A percentile compares a stretch with the other conserved stretches of the same genome.
phyloP scores from a whole-genome alignment of 1,140 invertebrate species.

The Octopus bimaculoides region DNA sequence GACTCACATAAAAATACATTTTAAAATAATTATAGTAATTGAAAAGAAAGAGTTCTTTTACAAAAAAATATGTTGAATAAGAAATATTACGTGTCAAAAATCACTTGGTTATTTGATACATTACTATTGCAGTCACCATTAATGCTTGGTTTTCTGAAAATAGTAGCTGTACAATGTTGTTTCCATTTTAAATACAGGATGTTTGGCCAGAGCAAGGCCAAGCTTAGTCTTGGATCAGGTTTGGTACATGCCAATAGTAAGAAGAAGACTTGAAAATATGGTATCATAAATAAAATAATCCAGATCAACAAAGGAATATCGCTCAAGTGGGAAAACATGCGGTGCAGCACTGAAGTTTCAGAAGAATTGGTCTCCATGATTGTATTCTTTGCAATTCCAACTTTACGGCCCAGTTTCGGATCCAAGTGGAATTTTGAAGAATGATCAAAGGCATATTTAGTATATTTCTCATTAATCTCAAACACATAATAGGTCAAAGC shows the following conservation, averaged over 20 bases:
- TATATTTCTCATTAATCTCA: constrained; percentile 50
- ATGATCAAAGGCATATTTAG: constrained; percentile 45
- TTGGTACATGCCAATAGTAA: constrained; percentile 47
- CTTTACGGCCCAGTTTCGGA: neutral
- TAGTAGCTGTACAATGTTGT: constrained; percentile 18
- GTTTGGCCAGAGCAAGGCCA: constrained; percentile 46
- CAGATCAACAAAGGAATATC: constrained; percentile 43
- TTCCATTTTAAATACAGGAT: constrained; percentile 37
- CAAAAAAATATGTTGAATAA: too few species aligned
- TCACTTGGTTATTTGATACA: too few species aligned
- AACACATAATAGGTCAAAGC: constrained; percentile 47
- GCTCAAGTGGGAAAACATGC: constrained; percentile 36
- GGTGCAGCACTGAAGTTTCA: constrained; percentile 16
- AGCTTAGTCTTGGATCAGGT: constrained; percentile 40
- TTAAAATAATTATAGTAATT: too few species aligned
- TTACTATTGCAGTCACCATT: too few species aligned
- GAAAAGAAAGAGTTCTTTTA: too few species aligned
- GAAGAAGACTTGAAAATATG: constrained; percentile 48
- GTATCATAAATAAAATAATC: constrained; percentile 39
- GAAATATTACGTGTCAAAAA: too few species aligned
- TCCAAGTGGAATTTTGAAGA: neutral
- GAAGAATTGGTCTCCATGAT: constrained; percentile 35
- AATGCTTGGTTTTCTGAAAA: too few species aligned
- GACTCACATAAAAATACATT: too few species aligned
- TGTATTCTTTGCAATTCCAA: neutral